phyloP scores from a whole-genome alignment of 1,140 invertebrate species.

The Drosophila obscura region DNA sequence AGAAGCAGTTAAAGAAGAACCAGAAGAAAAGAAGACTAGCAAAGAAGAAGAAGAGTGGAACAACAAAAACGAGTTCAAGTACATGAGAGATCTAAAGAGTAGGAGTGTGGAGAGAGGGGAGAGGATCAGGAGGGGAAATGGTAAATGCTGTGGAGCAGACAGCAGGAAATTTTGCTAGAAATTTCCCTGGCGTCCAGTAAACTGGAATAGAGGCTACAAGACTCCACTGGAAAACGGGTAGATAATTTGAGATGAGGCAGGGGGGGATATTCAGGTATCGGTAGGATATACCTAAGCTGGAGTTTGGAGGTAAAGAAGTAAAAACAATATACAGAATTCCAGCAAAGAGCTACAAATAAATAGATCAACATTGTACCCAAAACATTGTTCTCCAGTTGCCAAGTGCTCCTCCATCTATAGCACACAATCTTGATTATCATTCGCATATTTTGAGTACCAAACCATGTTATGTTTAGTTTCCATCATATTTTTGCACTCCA shows the following conservation, averaged over 20 bases:
- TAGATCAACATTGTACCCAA: too few species aligned
- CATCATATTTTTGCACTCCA: neutral
- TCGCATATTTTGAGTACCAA: too few species aligned
- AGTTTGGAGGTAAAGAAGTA: too few species aligned
- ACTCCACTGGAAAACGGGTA: too few species aligned
- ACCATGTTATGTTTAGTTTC: too few species aligned
- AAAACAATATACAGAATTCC: too few species aligned
- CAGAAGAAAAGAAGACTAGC: constrained; percentile 17
- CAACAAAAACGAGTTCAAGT: constrained; percentile 69
- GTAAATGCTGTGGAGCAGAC: constrained; percentile 23
- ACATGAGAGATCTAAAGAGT: constrained; percentile 24
- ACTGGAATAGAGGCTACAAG: neutral
- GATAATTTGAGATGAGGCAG: neutral
- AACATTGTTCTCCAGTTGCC: too few species aligned
- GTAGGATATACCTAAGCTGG: too few species aligned
- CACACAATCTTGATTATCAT: too few species aligned
- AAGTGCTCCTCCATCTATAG: too few species aligned
- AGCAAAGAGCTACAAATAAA: too few species aligned
- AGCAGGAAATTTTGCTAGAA: constrained; percentile 31
- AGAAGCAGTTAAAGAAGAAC: constrained; percentile 20
- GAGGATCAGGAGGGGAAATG: constrained; percentile 18
- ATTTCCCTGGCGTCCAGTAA: constrained; percentile 20
- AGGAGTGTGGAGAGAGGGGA: constrained; percentile 10
- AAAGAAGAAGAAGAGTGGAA: constrained; percentile 12
- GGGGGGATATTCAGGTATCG: too few species aligned